Base-by-base conservation (phyloP, 2,797 vertebrate species). In the Peromyscus melanophrys region DNA sequence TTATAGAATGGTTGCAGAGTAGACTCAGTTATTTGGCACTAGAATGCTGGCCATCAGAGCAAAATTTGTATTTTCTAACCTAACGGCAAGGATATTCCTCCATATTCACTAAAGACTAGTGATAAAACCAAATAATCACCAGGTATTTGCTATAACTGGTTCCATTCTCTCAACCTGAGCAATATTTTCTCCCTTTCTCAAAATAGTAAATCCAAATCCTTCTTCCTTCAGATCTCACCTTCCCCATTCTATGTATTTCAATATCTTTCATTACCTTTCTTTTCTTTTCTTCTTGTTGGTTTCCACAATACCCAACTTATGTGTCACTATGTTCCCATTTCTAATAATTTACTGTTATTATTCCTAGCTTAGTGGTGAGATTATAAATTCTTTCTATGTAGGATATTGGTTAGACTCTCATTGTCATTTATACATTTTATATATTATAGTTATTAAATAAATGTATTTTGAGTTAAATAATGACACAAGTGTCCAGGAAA, bases 381-480 rank as follows among this genome's bases (percentile, higher is more conserved):
- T 73, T 95, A 80, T 59, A 86, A 90, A 78, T 46, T 85, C 10
- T 27, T 23, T 46, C 27, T 57, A 2, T 46, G 29, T 57, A 94
- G 37, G 90, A 23, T 9, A 86, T 55, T 73, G 3, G 16, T 31
- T 43, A 29, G 16, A 80, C 37, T 95, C 7, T 37, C 25, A 10
- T 14, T 61, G 52, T 67, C n/a, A 63, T 84, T 0, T 59, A n/a
- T 25, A 17, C 17, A 76, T 27, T 5, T 83, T 37, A 11, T 6
- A 57, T 27, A 37, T 49, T 61, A 69, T 65, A 76, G 19, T 85
- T 95, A n/a, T 3, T 14, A 17, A 52, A 29, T 92, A 91, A 83
- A 59, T 82, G 16, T 80, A 92, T 29, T 6, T 59, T 86, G 16
- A 84, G 46, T 63, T 84, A 80, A 90, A 84, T 96, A 65, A 86